These are phyloP conservation scores for Phyllopteryx taeniolatus DNA, from an alignment of 2,113 vertebrate genomes.

Conservation along the genomic window DNA sequence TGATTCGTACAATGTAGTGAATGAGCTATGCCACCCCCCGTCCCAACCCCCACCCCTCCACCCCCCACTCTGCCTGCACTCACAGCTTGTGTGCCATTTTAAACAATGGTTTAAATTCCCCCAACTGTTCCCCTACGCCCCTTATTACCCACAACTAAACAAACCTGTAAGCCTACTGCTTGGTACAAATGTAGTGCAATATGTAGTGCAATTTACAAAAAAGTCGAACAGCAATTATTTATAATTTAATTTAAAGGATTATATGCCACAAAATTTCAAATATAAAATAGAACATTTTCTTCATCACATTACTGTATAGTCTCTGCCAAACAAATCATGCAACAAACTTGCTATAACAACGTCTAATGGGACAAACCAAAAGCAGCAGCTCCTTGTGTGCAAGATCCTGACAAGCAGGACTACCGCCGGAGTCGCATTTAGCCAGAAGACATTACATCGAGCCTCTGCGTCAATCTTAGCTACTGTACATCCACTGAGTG, in stretches of 20 bases:
- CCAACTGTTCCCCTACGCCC: neutral
- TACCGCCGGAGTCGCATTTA: constrained; percentile 18
- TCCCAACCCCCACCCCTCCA: too few species aligned
- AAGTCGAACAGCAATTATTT: too few species aligned
- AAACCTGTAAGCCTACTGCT: neutral
- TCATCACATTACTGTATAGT: neutral
- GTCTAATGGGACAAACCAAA: neutral
- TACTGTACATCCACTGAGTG: neutral
- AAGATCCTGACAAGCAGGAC: constrained; percentile 24
- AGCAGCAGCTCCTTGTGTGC: constrained; percentile 10
- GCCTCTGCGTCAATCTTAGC: constrained; percentile 11
- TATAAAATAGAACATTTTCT: too few species aligned
- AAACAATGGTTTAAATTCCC: neutral
- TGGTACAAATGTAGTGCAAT: neutral
- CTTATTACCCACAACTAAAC: neutral
- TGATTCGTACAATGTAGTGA: neutral
- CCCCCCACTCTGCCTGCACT: neutral
- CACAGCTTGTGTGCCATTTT: neutral
- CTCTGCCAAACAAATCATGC: neutral
- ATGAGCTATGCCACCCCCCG: neutral
- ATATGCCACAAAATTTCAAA: too few species aligned
- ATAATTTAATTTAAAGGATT: too few species aligned
- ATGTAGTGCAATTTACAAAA: too few species aligned
- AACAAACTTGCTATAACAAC: neutral
- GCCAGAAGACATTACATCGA: constrained; percentile 30